Base-by-base conservation (phyloP, 2,113 vertebrate species). In the Hyaena hyaena region DNA sequence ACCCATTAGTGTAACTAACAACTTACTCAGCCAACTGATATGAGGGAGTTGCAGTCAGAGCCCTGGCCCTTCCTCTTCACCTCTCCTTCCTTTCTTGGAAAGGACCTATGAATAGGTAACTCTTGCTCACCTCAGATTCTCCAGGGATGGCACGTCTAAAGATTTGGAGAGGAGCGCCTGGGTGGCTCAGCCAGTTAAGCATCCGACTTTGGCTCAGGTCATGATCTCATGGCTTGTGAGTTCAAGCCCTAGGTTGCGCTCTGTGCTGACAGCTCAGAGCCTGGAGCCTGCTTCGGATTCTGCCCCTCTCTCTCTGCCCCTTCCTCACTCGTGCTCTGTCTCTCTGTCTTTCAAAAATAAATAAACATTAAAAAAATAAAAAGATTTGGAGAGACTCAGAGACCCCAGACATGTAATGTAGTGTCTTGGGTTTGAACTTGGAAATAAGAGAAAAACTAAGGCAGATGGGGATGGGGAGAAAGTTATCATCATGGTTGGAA, bases 401-500 rank as follows among this genome's bases (percentile, higher is more conserved):
- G 63, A 35, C 63, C 43, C 55, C 10, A 24, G 26, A n/a, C 8
- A 19, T 65, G 3, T 10, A 26, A 43, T 63, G 4, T 10, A 33
- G n/a, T 5, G 26, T n/a, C 23, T 92, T 66, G 31, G 17, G 23
- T 90, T 80, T 48, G 48, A 95, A 68, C 35, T 68, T 17, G 12
- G 58, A 84, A 94, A 90, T 14, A 81, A 63, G 69, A 85, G 68
- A 85, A 50, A 91, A 76, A 71, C 50, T 53, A 48, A 94, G 61
- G 28, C 48, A 11, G 35, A 19, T 87, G 43, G 50, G 16, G 24
- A 33, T 0, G 45, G 8, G 48, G 21, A 26, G 55, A 68, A 86
- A 28, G 28, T 33, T 28, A 69, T 24, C 23, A 28, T 24, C 2
- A 0, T 43, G 50, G 43, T 43, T 48, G 77, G 55, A 82, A 11